phyloP scores from a whole-genome alignment of 2,113 vertebrate genomes.

The Odontophorus gujanensis region DNA sequence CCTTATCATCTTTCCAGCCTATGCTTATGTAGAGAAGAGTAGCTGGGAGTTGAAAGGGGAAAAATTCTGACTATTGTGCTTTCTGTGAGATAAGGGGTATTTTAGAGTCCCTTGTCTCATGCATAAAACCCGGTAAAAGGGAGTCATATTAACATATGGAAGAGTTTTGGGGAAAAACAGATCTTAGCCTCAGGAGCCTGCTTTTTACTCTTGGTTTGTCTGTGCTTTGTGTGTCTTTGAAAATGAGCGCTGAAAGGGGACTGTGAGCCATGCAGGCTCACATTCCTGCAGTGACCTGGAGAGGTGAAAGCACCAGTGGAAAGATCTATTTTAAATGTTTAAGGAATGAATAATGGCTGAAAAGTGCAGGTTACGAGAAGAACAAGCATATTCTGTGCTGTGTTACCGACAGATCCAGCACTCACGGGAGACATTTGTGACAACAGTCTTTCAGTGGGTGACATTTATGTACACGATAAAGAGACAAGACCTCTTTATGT shows the following conservation, averaged over 20 bases:
- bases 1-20: constrained; percentile 30
- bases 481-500: constrained; percentile 52
- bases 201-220: constrained; percentile 43
- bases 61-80: constrained; percentile 60
- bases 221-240: constrained; percentile 35
- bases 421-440: constrained; percentile 66
- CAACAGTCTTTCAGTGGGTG: constrained; percentile 69
- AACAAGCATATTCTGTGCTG: constrained; percentile 4
- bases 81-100: constrained; percentile 53
- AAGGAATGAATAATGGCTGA: constrained; percentile 61
- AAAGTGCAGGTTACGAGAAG: constrained; percentile 51
- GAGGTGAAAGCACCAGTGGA: constrained; percentile 48
- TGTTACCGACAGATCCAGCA: constrained; percentile 48
- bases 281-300: constrained; percentile 22
- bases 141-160: constrained; percentile 49
- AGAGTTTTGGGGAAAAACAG: constrained; percentile 24
- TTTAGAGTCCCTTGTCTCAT: constrained; percentile 56
- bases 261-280: neutral
- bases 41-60: constrained; percentile 50
- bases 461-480: constrained; percentile 66
- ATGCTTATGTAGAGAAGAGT: constrained; percentile 12
- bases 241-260: constrained; percentile 17
- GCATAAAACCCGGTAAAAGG: constrained; percentile 24
- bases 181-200: constrained; percentile 46
- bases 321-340: constrained; percentile 65